These are phyloP conservation scores for Mechanitis mazaeus DNA, from an alignment of 2,888 invertebrate genomes.

Conservation along the genomic window DNA sequence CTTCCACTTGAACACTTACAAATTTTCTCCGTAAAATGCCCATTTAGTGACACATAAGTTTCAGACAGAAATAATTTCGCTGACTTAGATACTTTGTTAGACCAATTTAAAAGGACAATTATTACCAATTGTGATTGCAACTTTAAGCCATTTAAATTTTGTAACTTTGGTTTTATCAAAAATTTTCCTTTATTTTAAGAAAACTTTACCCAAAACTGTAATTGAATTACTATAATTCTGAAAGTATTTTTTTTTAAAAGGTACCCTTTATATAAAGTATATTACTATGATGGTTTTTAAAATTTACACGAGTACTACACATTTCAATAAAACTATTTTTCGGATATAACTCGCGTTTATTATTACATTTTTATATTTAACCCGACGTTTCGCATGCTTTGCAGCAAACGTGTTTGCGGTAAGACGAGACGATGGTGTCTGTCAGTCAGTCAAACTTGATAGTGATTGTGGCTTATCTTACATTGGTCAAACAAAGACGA, in stretches of 20 bases:
- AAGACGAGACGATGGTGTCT: no score
- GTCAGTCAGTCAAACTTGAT: no score
- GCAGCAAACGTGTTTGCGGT: no score
- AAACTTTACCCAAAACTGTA: constrained; percentile 1
- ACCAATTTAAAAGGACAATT: not conserved
- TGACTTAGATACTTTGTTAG: not conserved
- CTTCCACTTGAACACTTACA: not conserved
- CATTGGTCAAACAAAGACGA: no score
- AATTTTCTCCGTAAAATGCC: not conserved
- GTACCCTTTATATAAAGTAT: no score
- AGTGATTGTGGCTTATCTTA: no score
- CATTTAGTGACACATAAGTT: not conserved
- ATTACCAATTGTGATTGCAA: constrained; percentile 3
- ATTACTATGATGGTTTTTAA: no score
- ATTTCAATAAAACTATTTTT: no score
- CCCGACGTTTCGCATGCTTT: no score
- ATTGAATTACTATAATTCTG: not conserved
- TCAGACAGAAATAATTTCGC: constrained; percentile 1
- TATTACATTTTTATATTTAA: no score
- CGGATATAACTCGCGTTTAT: no score
- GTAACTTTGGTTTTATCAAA: not conserved
- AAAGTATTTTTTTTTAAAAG: not conserved
- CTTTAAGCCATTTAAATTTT: constrained; percentile 5
- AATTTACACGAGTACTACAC: no score
- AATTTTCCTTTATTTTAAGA: not conserved